Evolutionary conservation across 2,888 invertebrate species (phyloP).

Genomic region (Caenorhabditis japonica): DNA sequence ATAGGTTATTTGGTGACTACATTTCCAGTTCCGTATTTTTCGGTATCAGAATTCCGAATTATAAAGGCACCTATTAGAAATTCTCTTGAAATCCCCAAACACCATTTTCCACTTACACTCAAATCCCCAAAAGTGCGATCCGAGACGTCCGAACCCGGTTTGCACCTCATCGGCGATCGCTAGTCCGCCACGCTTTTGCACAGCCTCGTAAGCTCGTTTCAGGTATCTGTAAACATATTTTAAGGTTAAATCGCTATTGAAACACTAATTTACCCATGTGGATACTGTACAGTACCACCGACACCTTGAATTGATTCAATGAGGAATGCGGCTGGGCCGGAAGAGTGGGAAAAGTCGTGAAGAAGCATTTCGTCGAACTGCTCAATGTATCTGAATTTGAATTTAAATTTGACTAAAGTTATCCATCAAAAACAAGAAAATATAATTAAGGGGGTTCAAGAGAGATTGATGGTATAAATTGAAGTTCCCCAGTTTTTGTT

Average conservation of each 20-base stretch:
- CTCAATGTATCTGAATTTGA: conserved; percentile 82
- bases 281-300: conserved; percentile 92
- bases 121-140: conserved; percentile 96
- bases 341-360: conserved; percentile 83
- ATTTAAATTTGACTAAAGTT: conserved; percentile 1
- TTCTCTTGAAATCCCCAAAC: no score
- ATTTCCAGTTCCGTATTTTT: no score
- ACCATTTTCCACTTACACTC: conserved; percentile 79
- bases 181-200: conserved; percentile 88
- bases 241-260: no score
- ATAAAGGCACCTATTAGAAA: no score
- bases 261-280: conserved; percentile 79
- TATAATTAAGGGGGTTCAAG: no score
- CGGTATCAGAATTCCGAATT: no score
- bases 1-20: no score
- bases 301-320: conserved; percentile 96
- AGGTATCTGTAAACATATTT: conserved; percentile 81
- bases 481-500: no score
- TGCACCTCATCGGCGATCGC: conserved; percentile 92
- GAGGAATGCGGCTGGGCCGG: conserved; percentile 88
- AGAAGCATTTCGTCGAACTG: conserved; percentile 86
- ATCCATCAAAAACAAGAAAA: no score
- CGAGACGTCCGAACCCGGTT: conserved; percentile 94
- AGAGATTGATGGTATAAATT: no score
- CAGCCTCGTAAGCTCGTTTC: conserved; percentile 85